These are phyloP conservation scores for Cantharis lateralis DNA, from an alignment of 2,888 invertebrate genomes.

Conservation along the genomic window DNA sequence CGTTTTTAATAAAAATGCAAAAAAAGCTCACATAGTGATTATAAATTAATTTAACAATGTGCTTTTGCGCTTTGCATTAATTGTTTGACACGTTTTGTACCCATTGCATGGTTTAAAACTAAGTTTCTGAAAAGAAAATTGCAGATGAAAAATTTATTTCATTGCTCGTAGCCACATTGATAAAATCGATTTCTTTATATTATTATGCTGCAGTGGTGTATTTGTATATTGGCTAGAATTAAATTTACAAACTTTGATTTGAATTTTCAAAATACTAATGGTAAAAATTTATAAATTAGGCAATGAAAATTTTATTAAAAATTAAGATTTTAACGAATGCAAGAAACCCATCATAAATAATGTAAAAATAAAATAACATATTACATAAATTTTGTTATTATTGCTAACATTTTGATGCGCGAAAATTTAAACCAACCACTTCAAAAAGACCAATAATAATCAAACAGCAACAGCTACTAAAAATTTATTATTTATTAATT, in stretches of 20 bases:
- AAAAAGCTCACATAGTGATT: background rate
- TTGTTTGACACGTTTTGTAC: background rate
- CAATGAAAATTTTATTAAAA: too few species aligned
- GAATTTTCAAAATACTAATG: too few species aligned
- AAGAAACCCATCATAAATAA: too few species aligned
- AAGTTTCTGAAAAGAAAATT: background rate
- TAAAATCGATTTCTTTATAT: background rate
- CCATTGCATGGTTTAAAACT: background rate
- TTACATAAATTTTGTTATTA: background rate
- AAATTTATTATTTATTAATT: background rate
- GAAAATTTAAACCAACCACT: background rate
- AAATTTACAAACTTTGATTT: background rate
- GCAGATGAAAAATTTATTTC: background rate
- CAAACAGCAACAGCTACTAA: background rate
- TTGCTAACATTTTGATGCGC: background rate
- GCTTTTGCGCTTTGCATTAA: background rate
- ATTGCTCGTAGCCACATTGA: background rate
- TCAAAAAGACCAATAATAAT: background rate
- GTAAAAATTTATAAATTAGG: too few species aligned
- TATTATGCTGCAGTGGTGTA: background rate
- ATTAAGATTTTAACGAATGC: too few species aligned
- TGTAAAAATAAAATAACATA: too few species aligned
- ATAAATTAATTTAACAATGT: background rate
- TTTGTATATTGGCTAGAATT: background rate
- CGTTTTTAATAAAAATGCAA: background rate